Base-by-base conservation (phyloP, 2,797 vertebrate genomes). In the Enteromius fasciolatus region DNA sequence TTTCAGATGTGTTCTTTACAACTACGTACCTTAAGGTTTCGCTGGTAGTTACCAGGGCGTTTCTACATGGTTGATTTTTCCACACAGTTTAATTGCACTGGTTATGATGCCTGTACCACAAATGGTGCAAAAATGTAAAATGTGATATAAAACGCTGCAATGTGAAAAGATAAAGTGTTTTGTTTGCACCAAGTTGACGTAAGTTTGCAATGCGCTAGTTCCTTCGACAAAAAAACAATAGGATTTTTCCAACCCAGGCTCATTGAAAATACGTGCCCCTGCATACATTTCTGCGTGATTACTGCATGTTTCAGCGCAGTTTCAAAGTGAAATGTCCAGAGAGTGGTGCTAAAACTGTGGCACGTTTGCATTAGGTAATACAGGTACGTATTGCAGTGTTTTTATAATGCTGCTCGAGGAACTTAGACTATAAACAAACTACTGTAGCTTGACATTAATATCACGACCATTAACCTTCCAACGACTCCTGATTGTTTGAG, bases 1-100 rank as follows among this genome's bases (percentile, higher is more conserved):
- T 85, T 85, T 82, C 66, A 79, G 64, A 70, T 80, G 78, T 39
- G 59, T 68, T 81, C 46, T 54, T 78, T 66, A 78, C 68, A 63
- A 39, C 54, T 23, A n/a, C 61, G 54, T 78, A 54, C 23, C 50
- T 14, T 31, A 8, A 39, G 44, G 77, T 25, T 14, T 6, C 25
- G 20, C 11, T n/a, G 63, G 12, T 25, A 14, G 20, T 52, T 68
- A 39, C 17, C 48, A 41, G 20, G 20, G 31, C 20, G 68, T 68
- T 36, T 31, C 31, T 23, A 28, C 17, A 15, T 3, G 36, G 18
- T 76, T 41, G 9, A 57, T 57, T 10, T 57, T 57, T 12, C n/a
- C 54, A 57, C 9, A 23, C n/a, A 57, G 25, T 12, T 57, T 12
- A n/a, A 23, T 57, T n/a, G 10, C n/a, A 57, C 3, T 57, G 52